Conservation (phyloP, 2,888 invertebrate species). For the Sympetrum striolatum region DNA sequence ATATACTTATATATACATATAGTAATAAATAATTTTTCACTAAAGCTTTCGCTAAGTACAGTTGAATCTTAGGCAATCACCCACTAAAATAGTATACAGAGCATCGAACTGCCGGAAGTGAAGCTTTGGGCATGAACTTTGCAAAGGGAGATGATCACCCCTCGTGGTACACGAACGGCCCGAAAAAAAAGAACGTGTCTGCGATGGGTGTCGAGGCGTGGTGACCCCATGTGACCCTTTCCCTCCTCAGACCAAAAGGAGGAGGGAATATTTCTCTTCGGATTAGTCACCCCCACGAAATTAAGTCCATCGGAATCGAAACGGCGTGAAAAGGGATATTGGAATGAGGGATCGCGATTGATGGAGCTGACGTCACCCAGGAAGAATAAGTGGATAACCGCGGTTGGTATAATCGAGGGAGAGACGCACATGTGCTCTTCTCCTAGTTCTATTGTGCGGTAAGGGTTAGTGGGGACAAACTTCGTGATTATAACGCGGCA, state of each 20-base stretch:
- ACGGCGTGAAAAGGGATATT: constrained; percentile 22
- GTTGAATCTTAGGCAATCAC: too few species aligned
- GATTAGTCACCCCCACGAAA: constrained; percentile 31
- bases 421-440: constrained; percentile 11
- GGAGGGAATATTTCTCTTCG: neutral
- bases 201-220: constrained; percentile 5
- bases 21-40: too few species aligned
- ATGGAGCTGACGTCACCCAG: constrained; percentile 23
- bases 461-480: constrained; percentile 28
- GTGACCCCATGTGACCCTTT: neutral
- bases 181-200: neutral
- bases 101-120: too few species aligned
- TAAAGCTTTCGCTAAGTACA: too few species aligned
- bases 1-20: too few species aligned
- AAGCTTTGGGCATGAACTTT: too few species aligned
- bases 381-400: constrained; percentile 38
- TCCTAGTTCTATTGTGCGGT: constrained; percentile 23
- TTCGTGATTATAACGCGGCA: constrained; percentile 33
- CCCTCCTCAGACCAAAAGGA: neutral
- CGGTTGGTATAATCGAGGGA: constrained; percentile 34
- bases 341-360: constrained; percentile 33
- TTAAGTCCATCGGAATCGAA: constrained; percentile 42
- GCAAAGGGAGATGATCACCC: neutral
- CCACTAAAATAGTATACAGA: too few species aligned
- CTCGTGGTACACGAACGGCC: neutral